phyloP scores from a whole-genome alignment of 2,797 vertebrate genomes.

The Micromesistius poutassou region DNA sequence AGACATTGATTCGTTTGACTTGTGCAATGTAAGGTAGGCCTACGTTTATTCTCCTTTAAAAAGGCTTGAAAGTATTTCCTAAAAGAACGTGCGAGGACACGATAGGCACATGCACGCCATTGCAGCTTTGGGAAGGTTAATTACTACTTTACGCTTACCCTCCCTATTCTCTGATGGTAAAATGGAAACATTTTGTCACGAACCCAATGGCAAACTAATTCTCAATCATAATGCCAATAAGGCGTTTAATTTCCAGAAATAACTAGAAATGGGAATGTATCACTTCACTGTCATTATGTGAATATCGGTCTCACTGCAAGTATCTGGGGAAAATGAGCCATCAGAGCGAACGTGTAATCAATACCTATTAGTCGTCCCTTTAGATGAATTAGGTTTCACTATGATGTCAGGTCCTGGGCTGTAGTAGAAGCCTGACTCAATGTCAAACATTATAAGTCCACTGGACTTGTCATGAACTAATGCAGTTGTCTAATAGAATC shows the following conservation, averaged over 20 bases:
- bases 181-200: background rate
- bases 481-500: conserved; percentile 62
- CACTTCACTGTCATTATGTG: conserved; percentile 55
- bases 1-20: background rate
- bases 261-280: conserved; percentile 10
- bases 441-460: conserved; percentile 67
- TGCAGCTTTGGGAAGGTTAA: background rate
- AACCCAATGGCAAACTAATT: background rate
- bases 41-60: background rate
- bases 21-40: no score
- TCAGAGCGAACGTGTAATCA: conserved; percentile 55
- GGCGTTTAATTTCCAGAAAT: conserved; percentile 12
- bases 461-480: conserved; percentile 55
- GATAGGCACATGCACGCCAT: background rate
- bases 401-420: conserved; percentile 61
- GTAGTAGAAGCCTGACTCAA: conserved; percentile 58
- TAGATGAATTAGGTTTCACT: conserved; percentile 71
- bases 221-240: background rate
- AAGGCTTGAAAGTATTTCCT: background rate
- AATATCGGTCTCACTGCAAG: conserved; percentile 59
- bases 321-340: conserved; percentile 54
- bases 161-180: background rate
- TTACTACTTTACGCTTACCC: background rate
- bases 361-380: conserved; percentile 73
- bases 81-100: background rate